A percentile compares a stretch with the other conserved stretches of the same genome.
These are phyloP conservation scores for Australoheros facetus DNA, from an alignment of 2,797 vertebrate species.

Conservation along the genomic window DNA sequence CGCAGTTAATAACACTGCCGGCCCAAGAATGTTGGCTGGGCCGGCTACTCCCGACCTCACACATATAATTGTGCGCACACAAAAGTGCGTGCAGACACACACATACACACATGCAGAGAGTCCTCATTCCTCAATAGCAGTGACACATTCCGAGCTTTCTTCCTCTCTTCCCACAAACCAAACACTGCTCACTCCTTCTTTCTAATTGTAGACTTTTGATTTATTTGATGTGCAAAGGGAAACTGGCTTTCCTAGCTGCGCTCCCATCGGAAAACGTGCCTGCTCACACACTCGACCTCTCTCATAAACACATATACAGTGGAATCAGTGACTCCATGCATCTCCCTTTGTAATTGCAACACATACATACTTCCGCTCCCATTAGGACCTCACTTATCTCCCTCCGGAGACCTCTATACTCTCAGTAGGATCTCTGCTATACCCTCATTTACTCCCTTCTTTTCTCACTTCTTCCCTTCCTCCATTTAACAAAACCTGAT, in stretches of 20 bases:
- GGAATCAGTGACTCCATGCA: constrained; percentile 34
- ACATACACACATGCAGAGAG: constrained; percentile 14
- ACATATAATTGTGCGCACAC: constrained; percentile 53
- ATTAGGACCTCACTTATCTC: constrained; percentile 57
- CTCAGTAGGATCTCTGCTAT: constrained; percentile 41
- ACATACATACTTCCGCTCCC: constrained; percentile 50
- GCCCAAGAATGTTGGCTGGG: constrained; percentile 71
- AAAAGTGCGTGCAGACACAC: constrained; percentile 1
- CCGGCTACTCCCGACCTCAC: constrained; percentile 75
- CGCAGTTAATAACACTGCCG: constrained; percentile 75
- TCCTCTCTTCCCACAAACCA: constrained; percentile 78
- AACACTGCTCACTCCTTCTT: constrained; percentile 72
- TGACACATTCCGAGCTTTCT: constrained; percentile 76
- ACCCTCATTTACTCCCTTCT: constrained; percentile 29
- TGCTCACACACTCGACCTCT: constrained; percentile 33
- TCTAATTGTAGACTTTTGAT: constrained; percentile 79
- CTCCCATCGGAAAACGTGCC: constrained; percentile 70
- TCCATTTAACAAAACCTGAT: constrained; percentile 38
- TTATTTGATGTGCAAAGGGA: constrained; percentile 72
- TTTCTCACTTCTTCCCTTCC: constrained; percentile 20
- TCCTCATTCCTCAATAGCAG: constrained; percentile 69
- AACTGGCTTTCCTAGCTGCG: constrained; percentile 51
- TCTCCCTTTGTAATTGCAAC: constrained; percentile 68
- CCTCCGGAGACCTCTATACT: constrained; percentile 52
- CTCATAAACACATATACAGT: constrained; percentile 23